Percentiles rank a stretch among this genome's conserved stretches.
Evolutionary conservation across 2,888 invertebrate genomes (phyloP).

Genomic region (Microctonus hyperodae): DNA sequence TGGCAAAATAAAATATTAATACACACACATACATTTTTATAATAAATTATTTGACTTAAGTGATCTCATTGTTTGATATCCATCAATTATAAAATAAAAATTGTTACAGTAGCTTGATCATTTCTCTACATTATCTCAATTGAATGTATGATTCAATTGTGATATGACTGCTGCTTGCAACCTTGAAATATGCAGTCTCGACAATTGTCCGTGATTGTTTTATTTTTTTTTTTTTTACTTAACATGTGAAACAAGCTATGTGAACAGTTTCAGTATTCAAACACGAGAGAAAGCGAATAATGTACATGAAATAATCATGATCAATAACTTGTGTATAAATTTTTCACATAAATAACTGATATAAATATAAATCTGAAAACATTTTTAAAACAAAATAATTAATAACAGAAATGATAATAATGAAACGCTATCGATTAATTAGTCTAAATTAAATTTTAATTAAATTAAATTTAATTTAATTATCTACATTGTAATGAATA

Average conservation of each 20-base stretch:
- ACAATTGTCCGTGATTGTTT: neutral
- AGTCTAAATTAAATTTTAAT: no score
- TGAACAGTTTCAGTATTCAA: neutral
- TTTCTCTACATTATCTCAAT: neutral
- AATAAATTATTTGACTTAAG: neutral
- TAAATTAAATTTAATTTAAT: neutral
- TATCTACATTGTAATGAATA: no score
- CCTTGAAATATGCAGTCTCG: neutral
- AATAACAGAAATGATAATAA: neutral
- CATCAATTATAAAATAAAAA: neutral
- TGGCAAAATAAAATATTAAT: no score
- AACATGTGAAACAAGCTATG: neutral
- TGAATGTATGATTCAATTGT: neutral
- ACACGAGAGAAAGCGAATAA: neutral
- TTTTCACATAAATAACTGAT: neutral
- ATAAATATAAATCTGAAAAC: neutral
- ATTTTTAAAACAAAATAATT: neutral
- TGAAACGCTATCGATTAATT: neutral
- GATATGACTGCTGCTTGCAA: neutral
- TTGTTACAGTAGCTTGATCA: neutral
- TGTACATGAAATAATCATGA: neutral
- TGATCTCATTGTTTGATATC: neutral
- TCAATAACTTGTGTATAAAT: neutral
- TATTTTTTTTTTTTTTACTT: neutral
- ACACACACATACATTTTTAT: neutral